phyloP scores from a whole-genome alignment of 2,113 vertebrate genomes.

The Polyodon spathula region DNA sequence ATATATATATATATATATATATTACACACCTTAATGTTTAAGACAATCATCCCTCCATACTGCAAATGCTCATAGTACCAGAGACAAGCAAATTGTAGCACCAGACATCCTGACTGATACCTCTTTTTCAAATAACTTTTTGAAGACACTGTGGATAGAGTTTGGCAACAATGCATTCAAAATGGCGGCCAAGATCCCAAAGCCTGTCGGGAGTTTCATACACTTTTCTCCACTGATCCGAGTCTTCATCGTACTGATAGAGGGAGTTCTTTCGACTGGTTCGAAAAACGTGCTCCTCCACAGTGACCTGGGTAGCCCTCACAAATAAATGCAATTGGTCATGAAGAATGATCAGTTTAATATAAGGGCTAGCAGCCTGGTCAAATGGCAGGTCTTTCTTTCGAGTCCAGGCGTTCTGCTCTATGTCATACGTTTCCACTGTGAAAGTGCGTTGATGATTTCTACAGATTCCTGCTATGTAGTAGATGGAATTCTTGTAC shows the following conservation, averaged over 20 bases:
- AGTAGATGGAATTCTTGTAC: slow-evolving; percentile 86
- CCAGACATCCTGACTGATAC: slow-evolving; percentile 23
- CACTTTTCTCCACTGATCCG: slow-evolving; percentile 85
- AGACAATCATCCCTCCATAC: slow-evolving; percentile 32
- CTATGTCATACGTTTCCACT: slow-evolving; percentile 90
- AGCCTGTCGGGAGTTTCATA: slow-evolving; percentile 95
- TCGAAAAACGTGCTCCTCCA: slow-evolving; percentile 94
- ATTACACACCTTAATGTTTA: slow-evolving; percentile 40
- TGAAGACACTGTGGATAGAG: slow-evolving; percentile 99
- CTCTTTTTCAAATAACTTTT: slow-evolving; percentile 80
- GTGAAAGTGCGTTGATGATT: slow-evolving; percentile 95
- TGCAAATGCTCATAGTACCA: slow-evolving; percentile 49
- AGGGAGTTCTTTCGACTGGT: slow-evolving; percentile 98
- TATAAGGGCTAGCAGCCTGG: slow-evolving; percentile 90
- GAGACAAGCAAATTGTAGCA: slow-evolving; percentile 36
- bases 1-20: no score
- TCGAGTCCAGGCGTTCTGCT: slow-evolving; percentile 82
- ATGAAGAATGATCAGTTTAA: slow-evolving; percentile 85
- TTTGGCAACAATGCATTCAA: slow-evolving; percentile 98
- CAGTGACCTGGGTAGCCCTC: slow-evolving; percentile 93
- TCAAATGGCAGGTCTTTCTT: slow-evolving; percentile 90
- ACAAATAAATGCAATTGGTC: slow-evolving; percentile 90
- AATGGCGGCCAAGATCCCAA: slow-evolving; percentile 98
- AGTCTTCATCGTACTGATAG: slow-evolving; percentile 86
- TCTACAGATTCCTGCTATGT: slow-evolving; percentile 88